These are phyloP conservation scores for Simalia tracyae DNA, from an alignment of 2,797 vertebrate genomes.

Conservation along the genomic window DNA sequence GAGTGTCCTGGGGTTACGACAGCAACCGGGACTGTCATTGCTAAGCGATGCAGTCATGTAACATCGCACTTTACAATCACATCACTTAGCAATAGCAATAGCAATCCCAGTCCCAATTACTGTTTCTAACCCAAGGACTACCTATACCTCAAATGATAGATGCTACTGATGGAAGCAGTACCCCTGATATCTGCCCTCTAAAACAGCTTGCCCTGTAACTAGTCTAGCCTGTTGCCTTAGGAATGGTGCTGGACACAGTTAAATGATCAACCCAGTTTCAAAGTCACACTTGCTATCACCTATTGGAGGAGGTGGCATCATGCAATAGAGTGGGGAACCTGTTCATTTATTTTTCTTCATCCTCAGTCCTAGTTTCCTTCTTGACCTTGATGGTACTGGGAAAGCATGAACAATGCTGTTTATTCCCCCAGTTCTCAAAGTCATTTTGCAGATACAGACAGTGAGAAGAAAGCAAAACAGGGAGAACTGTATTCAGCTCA, in stretches of 20 bases:
- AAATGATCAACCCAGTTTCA: constrained; percentile 19
- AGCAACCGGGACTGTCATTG: too few relatives aligned
- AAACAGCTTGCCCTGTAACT: too few relatives aligned
- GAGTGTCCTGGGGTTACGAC: too few relatives aligned
- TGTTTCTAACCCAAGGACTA: too few relatives aligned
- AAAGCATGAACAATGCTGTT: background rate
- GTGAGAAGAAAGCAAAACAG: background rate
- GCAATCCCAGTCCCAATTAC: too few relatives aligned
- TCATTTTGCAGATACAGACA: background rate
- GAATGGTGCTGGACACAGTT: background rate
- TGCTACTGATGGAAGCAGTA: too few relatives aligned
- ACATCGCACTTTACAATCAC: too few relatives aligned
- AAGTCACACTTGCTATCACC: background rate
- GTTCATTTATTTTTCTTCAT: background rate
- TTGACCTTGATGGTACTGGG: background rate
- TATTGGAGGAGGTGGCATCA: background rate
- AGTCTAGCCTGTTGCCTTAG: background rate
- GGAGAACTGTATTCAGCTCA: background rate
- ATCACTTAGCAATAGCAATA: too few relatives aligned
- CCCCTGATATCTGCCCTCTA: too few relatives aligned
- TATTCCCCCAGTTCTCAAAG: background rate
- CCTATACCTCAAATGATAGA: too few relatives aligned
- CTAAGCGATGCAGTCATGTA: too few relatives aligned
- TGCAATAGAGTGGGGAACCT: background rate
- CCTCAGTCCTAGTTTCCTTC: background rate